Evolutionary conservation across 2,888 invertebrate species (phyloP).

Genomic region (Harpagoxenus sublaevis): DNA sequence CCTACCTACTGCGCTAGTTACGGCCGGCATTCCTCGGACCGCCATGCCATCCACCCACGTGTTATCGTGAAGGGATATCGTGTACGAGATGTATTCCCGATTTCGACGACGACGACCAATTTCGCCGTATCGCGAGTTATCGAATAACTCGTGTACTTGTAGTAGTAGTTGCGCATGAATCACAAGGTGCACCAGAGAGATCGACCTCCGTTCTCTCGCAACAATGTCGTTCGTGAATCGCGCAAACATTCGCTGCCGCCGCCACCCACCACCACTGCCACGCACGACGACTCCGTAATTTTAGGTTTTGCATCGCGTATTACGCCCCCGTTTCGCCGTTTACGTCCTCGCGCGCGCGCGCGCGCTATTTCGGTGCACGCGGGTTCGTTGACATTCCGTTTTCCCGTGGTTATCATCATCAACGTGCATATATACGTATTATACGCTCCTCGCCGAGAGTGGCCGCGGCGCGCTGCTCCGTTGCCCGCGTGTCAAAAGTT

Average conservation of each 20-base stretch:
- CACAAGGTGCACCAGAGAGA: not conserved
- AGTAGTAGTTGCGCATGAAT: constrained; percentile 1
- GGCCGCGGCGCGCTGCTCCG: not conserved
- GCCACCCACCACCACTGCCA: not conserved
- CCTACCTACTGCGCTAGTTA: constrained; percentile 82
- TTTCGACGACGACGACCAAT: constrained; percentile 2
- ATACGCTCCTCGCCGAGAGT: not conserved
- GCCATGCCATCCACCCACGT: constrained; percentile 73
- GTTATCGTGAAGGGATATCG: constrained; percentile 13
- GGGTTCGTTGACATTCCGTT: constrained; percentile 46
- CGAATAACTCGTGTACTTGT: not conserved
- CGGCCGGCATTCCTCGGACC: constrained; percentile 74
- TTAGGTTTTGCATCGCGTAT: constrained; percentile 44
- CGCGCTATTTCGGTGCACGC: constrained; percentile 49
- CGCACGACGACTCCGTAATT: constrained; percentile 46
- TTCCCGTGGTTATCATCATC: constrained; percentile 40
- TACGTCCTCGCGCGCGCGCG: constrained; percentile 16
- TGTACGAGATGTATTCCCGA: constrained; percentile 22
- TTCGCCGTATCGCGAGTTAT: not conserved
- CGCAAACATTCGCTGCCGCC: constrained; percentile 9
- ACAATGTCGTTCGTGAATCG: constrained; percentile 39
- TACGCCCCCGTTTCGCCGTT: constrained; percentile 44
- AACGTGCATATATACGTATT: not conserved
- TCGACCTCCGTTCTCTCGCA: constrained; percentile 38
- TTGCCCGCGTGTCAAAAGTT: constrained; percentile 62